Base-by-base conservation (phyloP, 2,888 invertebrate species). In the Drosophila mimica region DNA sequence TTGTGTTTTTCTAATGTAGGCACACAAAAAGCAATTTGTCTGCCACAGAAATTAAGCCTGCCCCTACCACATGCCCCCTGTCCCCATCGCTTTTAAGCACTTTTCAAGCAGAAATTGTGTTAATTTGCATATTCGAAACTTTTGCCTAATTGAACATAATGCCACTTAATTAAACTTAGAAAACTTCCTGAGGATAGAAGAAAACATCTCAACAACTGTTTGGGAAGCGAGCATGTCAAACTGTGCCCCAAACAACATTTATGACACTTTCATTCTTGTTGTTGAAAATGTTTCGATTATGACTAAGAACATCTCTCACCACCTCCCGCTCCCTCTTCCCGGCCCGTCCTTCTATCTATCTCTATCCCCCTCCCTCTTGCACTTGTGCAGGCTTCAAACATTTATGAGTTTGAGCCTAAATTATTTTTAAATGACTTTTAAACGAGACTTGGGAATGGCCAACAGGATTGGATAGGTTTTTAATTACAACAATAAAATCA, bases 131-230 rank as follows among this genome's bases (percentile, higher is more conserved):
- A 86, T 82, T 87, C 76, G 80, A 87, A 87, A 88, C 88, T 86
- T 87, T 88, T 83, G 87, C 74, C 86, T 88, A 87, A 87, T 87
- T 88, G 88, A 84, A 86, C 88, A 86, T 87, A 86, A 87, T 87
- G 84, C 88, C 84, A 88, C 81, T 86, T 88, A 87, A 88, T 87
- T 88, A 87, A 88, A 87, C 76, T 86, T 86, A 81, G 77, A 77
- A 66, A 79, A 79, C 76, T 79, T 76, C 66, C 51, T 43, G 38
- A 4, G 43, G 40, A n/a, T 0, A 7, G 6, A 7, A 11, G n/a
- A 25, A 40, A 62, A 57, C 70, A 64, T 74, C 64, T 74, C 46
- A 49, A 49, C 59, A 57, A 61, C 64, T 56, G 57, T n/a, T 56
- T 74, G 60, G 33, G 49, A 63, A 28, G 30, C 33, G 11, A 25